phyloP scores from a whole-genome alignment of 2,888 invertebrate species.

The Cantharis flavilabris region DNA sequence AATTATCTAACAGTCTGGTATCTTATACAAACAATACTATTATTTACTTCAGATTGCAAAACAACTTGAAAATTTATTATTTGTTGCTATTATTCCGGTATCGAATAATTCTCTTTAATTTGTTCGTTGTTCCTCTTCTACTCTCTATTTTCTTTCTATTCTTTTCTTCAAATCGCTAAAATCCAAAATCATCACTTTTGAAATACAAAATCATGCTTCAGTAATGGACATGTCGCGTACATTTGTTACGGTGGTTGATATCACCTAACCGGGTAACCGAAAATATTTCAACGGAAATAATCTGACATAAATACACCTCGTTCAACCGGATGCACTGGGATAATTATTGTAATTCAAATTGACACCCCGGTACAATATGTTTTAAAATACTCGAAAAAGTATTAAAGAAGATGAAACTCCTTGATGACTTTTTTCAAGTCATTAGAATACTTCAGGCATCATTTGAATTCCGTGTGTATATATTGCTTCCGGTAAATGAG shows the following conservation, averaged over 20 bases:
- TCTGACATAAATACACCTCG: constrained; percentile 10
- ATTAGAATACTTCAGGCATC: constrained; percentile 25
- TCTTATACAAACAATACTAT: neutral
- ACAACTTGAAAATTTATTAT: neutral
- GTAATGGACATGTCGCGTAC: neutral
- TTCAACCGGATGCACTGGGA: constrained; percentile 23
- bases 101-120: too few species aligned
- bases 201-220: neutral
- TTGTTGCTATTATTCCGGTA: neutral
- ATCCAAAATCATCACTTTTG: too few species aligned
- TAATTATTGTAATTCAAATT: constrained; percentile 23
- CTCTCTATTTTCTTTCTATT: too few species aligned
- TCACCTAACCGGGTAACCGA: neutral
- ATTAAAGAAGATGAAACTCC: constrained; percentile 11
- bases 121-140: neutral
- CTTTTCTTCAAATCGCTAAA: too few species aligned
- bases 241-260: constrained; percentile 7
- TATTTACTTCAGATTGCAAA: neutral
- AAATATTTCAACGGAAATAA: constrained; percentile 22
- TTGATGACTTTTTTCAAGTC: constrained; percentile 12
- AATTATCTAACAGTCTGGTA: neutral
- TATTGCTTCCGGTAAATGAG: constrained; percentile 18
- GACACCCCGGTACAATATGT: constrained; percentile 21
- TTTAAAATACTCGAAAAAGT: constrained; percentile 19
- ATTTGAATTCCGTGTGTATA: constrained; percentile 23